Evolutionary conservation across 1,140 invertebrate species (phyloP), one percentile per base, ranked within the genome.

Genomic region (Rhynchophorus ferrugineus): DNA sequence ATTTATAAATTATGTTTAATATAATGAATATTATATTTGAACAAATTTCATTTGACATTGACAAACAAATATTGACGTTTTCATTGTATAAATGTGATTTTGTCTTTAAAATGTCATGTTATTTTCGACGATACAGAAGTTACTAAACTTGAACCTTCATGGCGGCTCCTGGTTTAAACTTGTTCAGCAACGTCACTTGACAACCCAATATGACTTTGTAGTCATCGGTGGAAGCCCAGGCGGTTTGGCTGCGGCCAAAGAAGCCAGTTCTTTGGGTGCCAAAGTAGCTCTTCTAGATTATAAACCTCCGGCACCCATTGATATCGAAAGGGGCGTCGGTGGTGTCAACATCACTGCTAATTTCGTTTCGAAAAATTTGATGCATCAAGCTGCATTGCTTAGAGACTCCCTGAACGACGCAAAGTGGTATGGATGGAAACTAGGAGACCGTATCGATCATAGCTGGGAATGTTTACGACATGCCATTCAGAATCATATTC

Each of bases 311-410:
- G 86, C 88, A 16, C 91, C 91, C 0, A 69, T 73, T 54, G 88
- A 88, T 37, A 84, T 86, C 1, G 86, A 85, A 69, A 91, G 89
- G 91, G 92, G 92, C 43, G 75, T 96, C 2, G 92, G 93, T 56
- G 94, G 93, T 44, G 97, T 93, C 3, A 97, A 93, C 74, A 92
- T 97, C 2, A 98, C 97, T 75, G 94, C 97, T n/a, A 94, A 93
- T 34, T 97, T 93, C 69, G 97, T 97, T 69, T 93, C 94, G 3
- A 97, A 97, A 70, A 97, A 97, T 69, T 70, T 98, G 20, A 95
- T 97, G 91, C 95, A 98, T 68, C 89, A 94, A 70, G 91, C 93
- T 38, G 84, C 92, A 1, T 65, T 96, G 6, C 70, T 95, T 3
- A 91, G 91, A 54, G 86, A 93, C 69, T 76, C 81, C 55, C 72